Percentiles rank a stretch among this genome's conserved stretches.
Evolutionary conservation across 2,888 invertebrate genomes (phyloP).

Genomic region (Bembecia ichneumoniformis): DNA sequence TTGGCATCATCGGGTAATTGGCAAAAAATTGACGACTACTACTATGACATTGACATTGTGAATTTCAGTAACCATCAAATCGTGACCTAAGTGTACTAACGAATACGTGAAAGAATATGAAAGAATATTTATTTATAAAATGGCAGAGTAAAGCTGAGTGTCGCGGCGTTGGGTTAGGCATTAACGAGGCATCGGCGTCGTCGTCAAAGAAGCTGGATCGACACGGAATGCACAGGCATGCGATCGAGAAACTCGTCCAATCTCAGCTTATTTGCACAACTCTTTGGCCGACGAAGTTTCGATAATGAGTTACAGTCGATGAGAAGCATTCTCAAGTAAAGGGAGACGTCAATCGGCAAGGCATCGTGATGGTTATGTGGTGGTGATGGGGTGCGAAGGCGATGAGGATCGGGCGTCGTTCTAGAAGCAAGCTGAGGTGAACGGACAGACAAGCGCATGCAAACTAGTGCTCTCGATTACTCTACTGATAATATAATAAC

Average conservation of each 20-base stretch:
- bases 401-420: slow-evolving; percentile 14
- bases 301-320: slow-evolving; percentile 15
- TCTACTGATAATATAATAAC: slow-evolving; percentile 46
- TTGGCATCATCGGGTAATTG: no score
- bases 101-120: no score
- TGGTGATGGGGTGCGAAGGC: slow-evolving; percentile 14
- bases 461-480: slow-evolving; percentile 18
- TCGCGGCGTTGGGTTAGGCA: no score
- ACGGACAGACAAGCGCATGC: slow-evolving; percentile 48
- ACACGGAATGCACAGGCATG: no score
- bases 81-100: no score
- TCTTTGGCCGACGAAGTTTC: background rate
- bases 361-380: slow-evolving; percentile 26
- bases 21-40: no score
- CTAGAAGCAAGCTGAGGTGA: slow-evolving; percentile 27
- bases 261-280: slow-evolving; percentile 67
- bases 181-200: no score
- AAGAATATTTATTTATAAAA: slow-evolving; percentile 8
- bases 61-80: no score
- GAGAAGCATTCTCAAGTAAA: slow-evolving; percentile 29
- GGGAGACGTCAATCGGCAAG: slow-evolving; percentile 24
- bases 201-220: no score
- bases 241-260: slow-evolving; percentile 67
- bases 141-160: slow-evolving; percentile 30
- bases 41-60: no score